Conservation (phyloP, 2,113 vertebrate genomes). For the Argyrosomus japonicus region DNA sequence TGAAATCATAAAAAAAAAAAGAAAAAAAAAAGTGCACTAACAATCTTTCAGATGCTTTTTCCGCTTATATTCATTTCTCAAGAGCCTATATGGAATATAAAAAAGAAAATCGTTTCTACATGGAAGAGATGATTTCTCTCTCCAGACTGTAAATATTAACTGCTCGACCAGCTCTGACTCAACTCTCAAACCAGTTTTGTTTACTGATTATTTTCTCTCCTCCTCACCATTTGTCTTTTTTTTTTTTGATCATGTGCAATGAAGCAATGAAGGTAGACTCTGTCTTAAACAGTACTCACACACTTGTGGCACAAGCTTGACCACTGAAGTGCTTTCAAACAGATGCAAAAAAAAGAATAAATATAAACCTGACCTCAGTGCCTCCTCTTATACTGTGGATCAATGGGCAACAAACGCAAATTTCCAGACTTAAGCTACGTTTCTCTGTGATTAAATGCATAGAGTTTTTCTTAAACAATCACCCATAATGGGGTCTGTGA, state of each 20-base stretch:
- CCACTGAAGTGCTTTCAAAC: constrained; percentile 69
- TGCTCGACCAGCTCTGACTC: constrained; percentile 52
- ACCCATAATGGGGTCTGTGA: constrained; percentile 20
- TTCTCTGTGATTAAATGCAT: constrained; percentile 39
- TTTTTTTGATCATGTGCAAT: constrained; percentile 74
- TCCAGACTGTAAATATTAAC: constrained; percentile 70
- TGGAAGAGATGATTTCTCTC: constrained; percentile 30
- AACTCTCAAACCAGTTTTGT: constrained; percentile 39
- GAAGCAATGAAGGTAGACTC: constrained; percentile 72
- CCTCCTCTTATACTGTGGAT: constrained; percentile 82
- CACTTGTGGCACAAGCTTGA: constrained; percentile 53
- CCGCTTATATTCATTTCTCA: constrained; percentile 47
- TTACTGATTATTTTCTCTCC: constrained; percentile 30
- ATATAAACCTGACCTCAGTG: constrained; percentile 86
- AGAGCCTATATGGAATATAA: constrained; percentile 52
- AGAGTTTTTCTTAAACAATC: constrained; percentile 43
- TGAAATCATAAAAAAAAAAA: constrained; percentile 73
- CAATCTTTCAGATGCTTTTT: constrained; percentile 77
- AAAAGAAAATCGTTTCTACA: constrained; percentile 35
- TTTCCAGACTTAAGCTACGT: constrained; percentile 53
- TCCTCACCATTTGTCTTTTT: constrained; percentile 1
- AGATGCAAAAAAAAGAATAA: constrained; percentile 67
- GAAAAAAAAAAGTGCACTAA: constrained; percentile 82
- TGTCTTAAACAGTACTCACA: constrained; percentile 53
- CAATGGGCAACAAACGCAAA: constrained; percentile 36